phyloP scores from a whole-genome alignment of 2,113 vertebrate species.

The Etia nguti region DNA sequence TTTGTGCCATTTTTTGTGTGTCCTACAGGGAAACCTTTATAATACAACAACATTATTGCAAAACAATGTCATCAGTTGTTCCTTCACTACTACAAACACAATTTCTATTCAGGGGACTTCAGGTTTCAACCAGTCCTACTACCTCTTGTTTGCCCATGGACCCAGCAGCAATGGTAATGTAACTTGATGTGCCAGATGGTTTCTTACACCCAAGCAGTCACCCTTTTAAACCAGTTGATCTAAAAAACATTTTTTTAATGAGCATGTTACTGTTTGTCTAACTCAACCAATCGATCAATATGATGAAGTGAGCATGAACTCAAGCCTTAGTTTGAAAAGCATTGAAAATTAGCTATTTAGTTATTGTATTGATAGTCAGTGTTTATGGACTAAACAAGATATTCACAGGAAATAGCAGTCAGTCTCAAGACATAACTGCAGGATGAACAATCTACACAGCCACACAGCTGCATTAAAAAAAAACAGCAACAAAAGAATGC shows the following conservation, averaged over 20 bases:
- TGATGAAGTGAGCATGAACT: too few species aligned
- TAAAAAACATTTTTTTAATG: neutral
- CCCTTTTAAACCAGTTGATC: neutral
- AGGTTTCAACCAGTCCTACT: constrained; percentile 17
- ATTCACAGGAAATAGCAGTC: too few species aligned
- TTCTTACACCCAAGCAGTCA: neutral
- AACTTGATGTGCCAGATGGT: neutral
- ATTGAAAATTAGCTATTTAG: neutral
- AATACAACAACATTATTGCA: constrained; percentile 21
- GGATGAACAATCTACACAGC: too few species aligned
- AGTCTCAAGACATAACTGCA: too few species aligned
- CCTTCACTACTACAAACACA: constrained; percentile 63
- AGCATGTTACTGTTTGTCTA: neutral
- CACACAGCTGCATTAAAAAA: too few species aligned
- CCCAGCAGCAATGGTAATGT: constrained; percentile 28
- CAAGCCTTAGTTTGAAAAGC: neutral
- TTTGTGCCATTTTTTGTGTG: neutral
- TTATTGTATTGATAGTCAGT: too few species aligned
- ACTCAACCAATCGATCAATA: neutral
- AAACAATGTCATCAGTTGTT: constrained; percentile 64
- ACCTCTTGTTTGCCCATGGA: constrained; percentile 56
- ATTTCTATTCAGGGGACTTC: constrained; percentile 48
- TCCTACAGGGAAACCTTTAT: constrained; percentile 61
- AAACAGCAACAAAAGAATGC: too few species aligned
- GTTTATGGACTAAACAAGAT: too few species aligned